These are phyloP conservation scores for Apis cerana DNA, from an alignment of 1,140 invertebrate species.

Conservation along the genomic window DNA sequence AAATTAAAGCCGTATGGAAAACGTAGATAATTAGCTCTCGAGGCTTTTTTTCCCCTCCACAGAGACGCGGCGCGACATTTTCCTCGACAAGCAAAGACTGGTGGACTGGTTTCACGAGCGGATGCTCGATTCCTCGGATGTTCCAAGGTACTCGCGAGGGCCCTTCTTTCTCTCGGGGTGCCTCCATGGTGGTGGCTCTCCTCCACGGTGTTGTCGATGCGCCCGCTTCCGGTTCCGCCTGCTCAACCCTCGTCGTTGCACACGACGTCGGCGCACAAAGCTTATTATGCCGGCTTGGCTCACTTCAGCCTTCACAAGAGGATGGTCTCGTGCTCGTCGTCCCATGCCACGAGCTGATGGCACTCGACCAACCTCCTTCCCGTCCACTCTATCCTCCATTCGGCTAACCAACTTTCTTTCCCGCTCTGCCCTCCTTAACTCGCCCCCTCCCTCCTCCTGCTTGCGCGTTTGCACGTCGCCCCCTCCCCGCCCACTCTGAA, in stretches of 20 bases:
- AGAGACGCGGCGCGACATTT: too few relatives aligned
- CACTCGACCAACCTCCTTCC: conserved; percentile 72
- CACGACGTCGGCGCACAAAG: conserved; percentile 67
- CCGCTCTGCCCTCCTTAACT: conserved; percentile 31
- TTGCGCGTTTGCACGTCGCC: too few relatives aligned
- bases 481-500: background rate
- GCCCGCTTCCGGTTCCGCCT: conserved; percentile 59
- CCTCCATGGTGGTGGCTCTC: conserved; percentile 47
- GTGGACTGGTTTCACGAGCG: conserved; percentile 31
- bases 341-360: conserved; percentile 67
- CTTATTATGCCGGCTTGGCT: conserved; percentile 72
- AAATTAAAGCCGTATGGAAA: background rate
- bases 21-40: too few relatives aligned
- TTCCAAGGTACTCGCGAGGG: conserved; percentile 35
- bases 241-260: conserved; percentile 46
- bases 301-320: conserved; percentile 57
- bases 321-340: conserved; percentile 59
- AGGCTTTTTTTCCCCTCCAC: too few relatives aligned
- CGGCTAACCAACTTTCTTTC: conserved; percentile 42
- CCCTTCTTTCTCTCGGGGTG: background rate
- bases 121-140: conserved; percentile 63
- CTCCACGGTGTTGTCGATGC: conserved; percentile 55
- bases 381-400: conserved; percentile 67
- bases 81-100: background rate
- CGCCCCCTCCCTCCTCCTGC: background rate